These are phyloP conservation scores for Polydesmus complanatus DNA, from an alignment of 2,888 invertebrate species.

Conservation along the genomic window DNA sequence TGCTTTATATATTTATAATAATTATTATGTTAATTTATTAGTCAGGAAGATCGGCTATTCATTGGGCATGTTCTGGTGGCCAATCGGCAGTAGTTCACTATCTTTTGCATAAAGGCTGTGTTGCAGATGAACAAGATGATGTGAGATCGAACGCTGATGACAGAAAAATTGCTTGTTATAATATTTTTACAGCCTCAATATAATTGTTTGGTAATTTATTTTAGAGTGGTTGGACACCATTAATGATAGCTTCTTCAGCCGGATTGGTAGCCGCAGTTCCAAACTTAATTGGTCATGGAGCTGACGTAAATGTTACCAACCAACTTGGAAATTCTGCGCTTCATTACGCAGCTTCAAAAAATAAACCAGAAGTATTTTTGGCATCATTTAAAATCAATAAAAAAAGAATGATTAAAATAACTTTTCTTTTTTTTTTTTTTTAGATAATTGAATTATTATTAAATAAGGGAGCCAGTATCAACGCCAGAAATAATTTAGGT, in stretches of 20 bases:
- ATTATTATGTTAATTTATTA: slow-evolving; percentile 31
- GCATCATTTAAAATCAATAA: slow-evolving; percentile 15
- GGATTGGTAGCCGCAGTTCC: slow-evolving; percentile 54
- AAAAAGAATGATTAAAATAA: slow-evolving; percentile 9
- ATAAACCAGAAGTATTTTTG: slow-evolving; percentile 48
- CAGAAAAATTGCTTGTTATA: background rate
- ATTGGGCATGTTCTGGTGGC: slow-evolving; percentile 68
- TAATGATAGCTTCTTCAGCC: slow-evolving; percentile 66
- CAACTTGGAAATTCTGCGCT: slow-evolving; percentile 61
- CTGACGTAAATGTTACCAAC: slow-evolving; percentile 57
- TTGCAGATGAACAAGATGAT: slow-evolving; percentile 57
- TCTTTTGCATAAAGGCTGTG: slow-evolving; percentile 49
- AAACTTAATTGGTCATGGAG: slow-evolving; percentile 49
- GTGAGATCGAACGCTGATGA: slow-evolving; percentile 29
- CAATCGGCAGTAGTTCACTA: slow-evolving; percentile 55
- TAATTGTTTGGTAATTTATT: slow-evolving; percentile 10
- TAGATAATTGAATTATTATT: slow-evolving; percentile 54
- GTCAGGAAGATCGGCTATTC: slow-evolving; percentile 56
- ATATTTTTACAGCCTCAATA: too few species aligned
- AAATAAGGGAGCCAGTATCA: slow-evolving; percentile 51
- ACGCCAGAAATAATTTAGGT: slow-evolving; percentile 50
- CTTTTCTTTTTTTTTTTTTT: slow-evolving; percentile 15
- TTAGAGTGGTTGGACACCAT: slow-evolving; percentile 54
- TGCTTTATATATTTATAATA: slow-evolving; percentile 1
- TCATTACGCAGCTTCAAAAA: slow-evolving; percentile 76